These are phyloP conservation scores for Nomada flava DNA, from an alignment of 2,888 invertebrate genomes.

Conservation along the genomic window DNA sequence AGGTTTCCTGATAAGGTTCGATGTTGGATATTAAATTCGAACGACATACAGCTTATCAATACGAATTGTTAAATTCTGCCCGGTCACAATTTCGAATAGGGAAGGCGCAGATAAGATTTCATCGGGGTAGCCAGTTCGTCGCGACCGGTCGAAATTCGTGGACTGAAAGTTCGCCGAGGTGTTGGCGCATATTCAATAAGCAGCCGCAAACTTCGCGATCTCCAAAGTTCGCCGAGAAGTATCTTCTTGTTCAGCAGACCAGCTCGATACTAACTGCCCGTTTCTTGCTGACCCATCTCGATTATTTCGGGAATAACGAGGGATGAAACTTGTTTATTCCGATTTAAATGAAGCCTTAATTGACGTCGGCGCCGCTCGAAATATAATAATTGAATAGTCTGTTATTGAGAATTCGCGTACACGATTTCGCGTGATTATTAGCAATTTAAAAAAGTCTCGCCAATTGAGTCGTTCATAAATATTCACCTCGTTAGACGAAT, in stretches of 20 bases:
- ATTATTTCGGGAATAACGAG: slow-evolving; percentile 47
- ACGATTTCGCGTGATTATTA: slow-evolving; percentile 21
- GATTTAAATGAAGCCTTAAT: slow-evolving; percentile 40
- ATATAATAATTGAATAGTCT: neutral
- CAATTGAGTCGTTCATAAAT: slow-evolving; percentile 13
- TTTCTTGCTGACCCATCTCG: neutral
- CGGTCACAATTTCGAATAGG: neutral
- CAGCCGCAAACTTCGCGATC: slow-evolving; percentile 43
- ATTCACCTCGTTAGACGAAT: slow-evolving; percentile 20
- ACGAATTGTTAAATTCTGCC: neutral
- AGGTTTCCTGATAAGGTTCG: too few species aligned
- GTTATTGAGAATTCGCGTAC: neutral
- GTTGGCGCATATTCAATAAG: slow-evolving; percentile 61
- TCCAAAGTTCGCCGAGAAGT: slow-evolving; percentile 30
- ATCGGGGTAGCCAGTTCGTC: slow-evolving; percentile 16
- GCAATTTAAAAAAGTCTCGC: slow-evolving; percentile 40
- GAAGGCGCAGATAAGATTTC: slow-evolving; percentile 50
- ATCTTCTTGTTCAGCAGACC: slow-evolving; percentile 16
- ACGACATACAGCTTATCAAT: too few species aligned
- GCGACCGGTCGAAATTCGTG: slow-evolving; percentile 57
- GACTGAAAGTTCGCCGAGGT: slow-evolving; percentile 55
- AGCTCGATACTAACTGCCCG: slow-evolving; percentile 26
- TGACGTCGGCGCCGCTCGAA: slow-evolving; percentile 3
- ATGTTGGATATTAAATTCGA: too few species aligned
- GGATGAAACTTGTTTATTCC: slow-evolving; percentile 22